Evolutionary conservation across 2,113 vertebrate genomes (phyloP).

Genomic region (Oryctolagus cuniculus): mOryCun1.1 NC_091451.1:35308501-35309000

Average conservation of each 20-base stretch:
- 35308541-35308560: neutral
- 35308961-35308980: neutral
- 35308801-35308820: slow-evolving; percentile 6
- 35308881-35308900: neutral
- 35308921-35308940: neutral
- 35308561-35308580: slow-evolving; percentile 64
- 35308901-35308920: neutral
- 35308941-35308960: neutral
- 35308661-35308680: neutral
- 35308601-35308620: slow-evolving; percentile 44
- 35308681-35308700: neutral
- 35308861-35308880: neutral
- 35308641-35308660: slow-evolving; percentile 40
- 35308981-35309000: neutral
- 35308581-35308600: slow-evolving; percentile 67
- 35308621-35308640: slow-evolving; percentile 40
- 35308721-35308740: neutral
- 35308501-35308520: slow-evolving; percentile 40
- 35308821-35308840: neutral
- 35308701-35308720: neutral
- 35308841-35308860: neutral
- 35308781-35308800: neutral
- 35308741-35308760: neutral
- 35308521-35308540: slow-evolving; percentile 37
- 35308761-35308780: neutral